Evolutionary conservation across 1,140 invertebrate species (phyloP).

Genomic region (Acromyrmex heyeri): DNA sequence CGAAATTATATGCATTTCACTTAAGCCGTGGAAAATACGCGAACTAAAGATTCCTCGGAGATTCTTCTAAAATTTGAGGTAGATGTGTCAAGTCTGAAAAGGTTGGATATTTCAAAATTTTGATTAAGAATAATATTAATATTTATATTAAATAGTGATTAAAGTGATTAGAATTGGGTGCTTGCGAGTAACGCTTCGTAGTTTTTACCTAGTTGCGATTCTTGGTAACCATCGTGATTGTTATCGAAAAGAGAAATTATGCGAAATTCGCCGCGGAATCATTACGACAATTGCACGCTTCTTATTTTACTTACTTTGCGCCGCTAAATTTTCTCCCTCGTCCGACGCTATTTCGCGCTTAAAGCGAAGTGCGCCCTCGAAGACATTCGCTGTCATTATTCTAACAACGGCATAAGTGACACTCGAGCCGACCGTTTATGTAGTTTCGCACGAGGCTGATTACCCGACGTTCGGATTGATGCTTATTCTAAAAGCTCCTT

Average conservation of each 20-base stretch:
- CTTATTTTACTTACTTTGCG: conserved; percentile 23
- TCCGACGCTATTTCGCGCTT: conserved; percentile 12
- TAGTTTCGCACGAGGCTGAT: conserved; percentile 32
- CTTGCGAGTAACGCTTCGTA: neutral
- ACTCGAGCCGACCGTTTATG: conserved; percentile 44
- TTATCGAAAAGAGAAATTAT: conserved; percentile 31
- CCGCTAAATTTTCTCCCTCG: conserved; percentile 8
- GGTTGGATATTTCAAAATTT: neutral
- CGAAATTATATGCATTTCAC: conserved; percentile 27
- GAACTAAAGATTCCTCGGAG: neutral
- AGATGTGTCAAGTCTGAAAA: neutral
- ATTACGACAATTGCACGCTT: conserved; percentile 39
- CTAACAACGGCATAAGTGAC: conserved; percentile 63
- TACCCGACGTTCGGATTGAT: conserved; percentile 19
- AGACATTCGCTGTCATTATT: conserved; percentile 56
- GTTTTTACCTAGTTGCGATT: neutral
- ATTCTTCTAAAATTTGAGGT: neutral
- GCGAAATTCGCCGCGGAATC: conserved; percentile 11
- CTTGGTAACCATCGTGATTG: neutral
- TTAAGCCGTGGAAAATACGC: neutral
- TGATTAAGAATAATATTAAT: conserved; percentile 17
- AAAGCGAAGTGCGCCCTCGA: conserved; percentile 50
- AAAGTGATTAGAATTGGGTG: neutral
- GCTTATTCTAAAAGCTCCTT: conserved; percentile 16
- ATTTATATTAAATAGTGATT: conserved; percentile 30